Conservation (phyloP, 2,797 vertebrate species). For the Acanthopagrus latus region DNA sequence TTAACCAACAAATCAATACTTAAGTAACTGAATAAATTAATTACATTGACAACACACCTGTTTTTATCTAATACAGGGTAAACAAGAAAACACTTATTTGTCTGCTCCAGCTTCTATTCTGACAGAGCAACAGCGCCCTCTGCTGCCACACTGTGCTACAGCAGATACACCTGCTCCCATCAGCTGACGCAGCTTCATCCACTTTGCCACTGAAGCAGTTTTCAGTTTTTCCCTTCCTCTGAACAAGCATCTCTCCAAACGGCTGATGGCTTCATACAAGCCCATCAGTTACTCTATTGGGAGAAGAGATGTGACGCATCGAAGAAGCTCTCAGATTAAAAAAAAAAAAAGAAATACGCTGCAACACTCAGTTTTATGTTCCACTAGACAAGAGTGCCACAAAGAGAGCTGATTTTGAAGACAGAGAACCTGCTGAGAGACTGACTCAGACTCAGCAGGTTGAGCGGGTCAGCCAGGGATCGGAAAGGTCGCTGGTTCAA, state of each 20-base stretch:
- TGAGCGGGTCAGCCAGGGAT: too few relatives aligned
- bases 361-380: background rate
- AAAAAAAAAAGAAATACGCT: background rate
- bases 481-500: too few relatives aligned
- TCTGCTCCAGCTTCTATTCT: background rate
- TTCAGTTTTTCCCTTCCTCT: background rate
- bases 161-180: conserved; percentile 10
- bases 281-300: background rate
- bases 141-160: conserved; percentile 14
- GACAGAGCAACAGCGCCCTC: conserved; percentile 53
- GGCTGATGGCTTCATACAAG: background rate
- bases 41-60: background rate
- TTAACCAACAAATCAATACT: background rate
- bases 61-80: conserved; percentile 4
- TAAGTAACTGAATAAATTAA: background rate
- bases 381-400: background rate
- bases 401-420: background rate
- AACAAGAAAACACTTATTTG: background rate
- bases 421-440: too few relatives aligned
- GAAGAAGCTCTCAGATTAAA: background rate
- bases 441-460: too few relatives aligned
- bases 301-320: background rate
- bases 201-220: background rate
- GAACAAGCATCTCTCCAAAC: conserved; percentile 1
- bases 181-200: background rate